Evolutionary conservation across 2,888 invertebrate species (phyloP), one percentile per base, ranked within the genome.

Genomic region (Augochlorella aurata): DNA sequence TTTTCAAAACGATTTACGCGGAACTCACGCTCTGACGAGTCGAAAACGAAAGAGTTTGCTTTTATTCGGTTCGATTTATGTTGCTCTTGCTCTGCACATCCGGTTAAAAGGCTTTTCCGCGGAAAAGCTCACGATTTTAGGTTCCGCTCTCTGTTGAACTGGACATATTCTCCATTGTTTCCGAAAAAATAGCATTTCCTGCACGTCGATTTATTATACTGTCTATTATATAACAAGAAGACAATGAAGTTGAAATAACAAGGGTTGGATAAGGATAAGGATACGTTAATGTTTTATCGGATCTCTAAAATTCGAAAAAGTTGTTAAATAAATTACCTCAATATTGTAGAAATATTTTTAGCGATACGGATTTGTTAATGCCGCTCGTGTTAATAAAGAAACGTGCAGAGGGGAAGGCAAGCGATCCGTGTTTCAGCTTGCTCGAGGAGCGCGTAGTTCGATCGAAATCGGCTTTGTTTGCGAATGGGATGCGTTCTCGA

Each of bases 401-500:
- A n/a, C 54, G 10, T 9, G 54, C 54, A 54, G 8, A 21, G 3
- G n/a, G 10, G 54, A 54, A 54, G 54, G 21, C 10, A 58, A 24
- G 58, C 24, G 24, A 12, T 58, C 24, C 12, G 14, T 7, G 4
- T 38, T 58, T 14, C 14, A 1, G 21, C 4, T 21, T 24, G 12
- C 1, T 4, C 12, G 2, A 24, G 21, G 2, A 2, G 54, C 58
- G 12, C 14, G 24, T 45, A 12, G 38, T 29, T 63, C 61, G 16
- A 38, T 65, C 63, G 44, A 44, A 65, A 65, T 65, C 21, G 45
- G 67, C 67, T 49, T 68, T 67, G 49, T 14, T 24, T 21, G 67
- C 10, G 24, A 49, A 67, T 49, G 47, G 49, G 29, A 29, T 16
- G 29, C 61, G 16, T 29, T 16, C 61, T 14, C 29, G 61, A 61